Evolutionary conservation across 1,140 invertebrate species (phyloP).

Genomic region (Lasioglossum albipes): DNA sequence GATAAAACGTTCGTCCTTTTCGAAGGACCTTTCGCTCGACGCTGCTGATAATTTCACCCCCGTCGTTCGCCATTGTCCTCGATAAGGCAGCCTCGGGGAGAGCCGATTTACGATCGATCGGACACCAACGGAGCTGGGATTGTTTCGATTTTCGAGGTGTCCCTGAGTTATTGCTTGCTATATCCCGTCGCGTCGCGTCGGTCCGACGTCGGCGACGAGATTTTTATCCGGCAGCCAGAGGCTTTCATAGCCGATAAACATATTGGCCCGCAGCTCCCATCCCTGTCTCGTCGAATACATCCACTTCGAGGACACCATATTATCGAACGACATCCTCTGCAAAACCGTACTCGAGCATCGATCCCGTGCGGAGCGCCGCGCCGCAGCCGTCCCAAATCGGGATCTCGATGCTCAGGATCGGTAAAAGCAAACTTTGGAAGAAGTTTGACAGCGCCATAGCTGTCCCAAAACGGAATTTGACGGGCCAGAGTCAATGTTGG

Average conservation of each 20-base stretch:
- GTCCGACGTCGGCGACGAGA: neutral
- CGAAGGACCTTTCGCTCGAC: neutral
- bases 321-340: neutral
- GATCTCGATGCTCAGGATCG: too few relatives aligned
- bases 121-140: neutral
- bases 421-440: too few relatives aligned
- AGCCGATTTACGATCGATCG: constrained; percentile 5
- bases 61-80: neutral
- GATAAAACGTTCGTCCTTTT: neutral
- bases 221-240: constrained; percentile 4
- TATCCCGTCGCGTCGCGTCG: neutral
- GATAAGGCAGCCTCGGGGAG: neutral
- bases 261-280: neutral
- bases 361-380: neutral
- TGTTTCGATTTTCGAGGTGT: neutral
- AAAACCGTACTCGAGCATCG: neutral
- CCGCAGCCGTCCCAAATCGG: neutral
- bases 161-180: neutral
- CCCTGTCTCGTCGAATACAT: neutral
- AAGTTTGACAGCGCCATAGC: too few relatives aligned
- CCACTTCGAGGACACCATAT: constrained; percentile 8
- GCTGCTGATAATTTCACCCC: constrained; percentile 7
- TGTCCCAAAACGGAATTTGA: too few relatives aligned
- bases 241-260: constrained; percentile 31
- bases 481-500: too few relatives aligned